Evolutionary conservation across 2,888 invertebrate genomes (phyloP), one percentile per base, ranked within the genome.

Genomic region (Athalia cordata): DNA sequence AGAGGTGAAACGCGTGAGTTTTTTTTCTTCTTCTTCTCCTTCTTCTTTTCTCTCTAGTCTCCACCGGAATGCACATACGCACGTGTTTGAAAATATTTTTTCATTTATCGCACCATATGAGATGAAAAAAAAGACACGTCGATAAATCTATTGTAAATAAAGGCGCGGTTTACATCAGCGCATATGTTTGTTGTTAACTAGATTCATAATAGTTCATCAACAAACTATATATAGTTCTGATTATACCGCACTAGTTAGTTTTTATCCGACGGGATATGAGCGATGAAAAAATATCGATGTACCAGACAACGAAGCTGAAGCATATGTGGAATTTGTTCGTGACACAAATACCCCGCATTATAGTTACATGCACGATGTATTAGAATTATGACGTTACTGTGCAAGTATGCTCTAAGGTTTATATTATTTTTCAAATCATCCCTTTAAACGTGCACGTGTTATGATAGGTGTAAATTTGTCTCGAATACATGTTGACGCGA

Each of bases 1-100:
- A 45, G 62, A 72, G 45, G 72, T 78, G 11, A 57, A 78, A 43
- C 43, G 62, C 74, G 78, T 78, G 55, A 78, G 78, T 78, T 7
- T 47, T 15, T n/a, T 45, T 45, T 47, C n/a, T n/a, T n/a, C n/a
- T 72, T 15, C 11, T 5, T 59, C 47, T 59, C 5, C 47, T 47
- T 57, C 13, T 47, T 47, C 5, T 57, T 59, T 59, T 47, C 13
- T 11, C 5, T 49, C 4, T 1, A 64, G 29, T 45, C 5, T 65
- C 62, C 8, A 13, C 62, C 13, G 55, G 55, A 55, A 5, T 29
- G 29, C 29, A 29, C 29, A 55, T 55, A 8, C 55, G 3, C 3
- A 55, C 55, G 55, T 55, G 8, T n/a, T 55, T 55, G n/a, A 55
- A 0, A 3, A n/a, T n/a, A 29, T 29, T 29, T 62, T 5, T 9